A percentile compares a stretch with the other conserved stretches of the same genome.
These are phyloP conservation scores for Catalaphyllia jardinei DNA, from an alignment of 64 coral and sea anemone species.

Conservation along the genomic window DNA sequence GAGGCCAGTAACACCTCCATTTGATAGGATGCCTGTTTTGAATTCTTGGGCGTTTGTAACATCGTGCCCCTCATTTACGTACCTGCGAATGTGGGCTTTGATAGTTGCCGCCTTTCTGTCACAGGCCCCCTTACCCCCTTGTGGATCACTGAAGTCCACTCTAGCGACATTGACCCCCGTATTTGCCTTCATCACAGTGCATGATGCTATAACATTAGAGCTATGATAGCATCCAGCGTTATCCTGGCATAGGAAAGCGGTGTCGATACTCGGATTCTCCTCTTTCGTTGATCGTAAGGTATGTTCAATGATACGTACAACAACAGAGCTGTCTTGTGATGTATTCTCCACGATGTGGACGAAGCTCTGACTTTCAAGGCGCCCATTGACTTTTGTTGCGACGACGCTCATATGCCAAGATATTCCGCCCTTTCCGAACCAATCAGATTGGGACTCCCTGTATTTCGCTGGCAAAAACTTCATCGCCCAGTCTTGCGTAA, in stretches of 20 bases:
- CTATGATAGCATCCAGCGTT: neutral
- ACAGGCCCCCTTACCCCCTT: no score
- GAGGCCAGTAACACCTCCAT: no score
- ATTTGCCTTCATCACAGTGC: neutral
- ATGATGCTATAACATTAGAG: neutral
- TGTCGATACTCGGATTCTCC: neutral
- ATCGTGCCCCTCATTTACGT: no score
- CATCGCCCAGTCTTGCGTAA: constrained; percentile 17
- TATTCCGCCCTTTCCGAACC: constrained; percentile 3
- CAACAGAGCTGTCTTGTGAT: constrained; percentile 6
- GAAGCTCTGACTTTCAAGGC: neutral
- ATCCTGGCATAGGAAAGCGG: neutral
- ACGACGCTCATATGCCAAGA: constrained; percentile 21
- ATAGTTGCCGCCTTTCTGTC: no score
- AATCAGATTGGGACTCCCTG: constrained; percentile 1
- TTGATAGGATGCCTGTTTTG: no score
- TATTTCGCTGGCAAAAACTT: constrained; percentile 28
- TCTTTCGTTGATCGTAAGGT: neutral
- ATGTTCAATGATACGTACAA: constrained; percentile 2
- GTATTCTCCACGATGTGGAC: constrained; percentile 15
- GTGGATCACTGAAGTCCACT: no score
- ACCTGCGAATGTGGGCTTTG: no score
- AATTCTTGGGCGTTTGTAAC: no score
- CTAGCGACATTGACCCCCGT: neutral
- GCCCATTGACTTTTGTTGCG: constrained; percentile 5